Conservation (phyloP, 2,888 invertebrate genomes). For the Luperina testacea region DNA sequence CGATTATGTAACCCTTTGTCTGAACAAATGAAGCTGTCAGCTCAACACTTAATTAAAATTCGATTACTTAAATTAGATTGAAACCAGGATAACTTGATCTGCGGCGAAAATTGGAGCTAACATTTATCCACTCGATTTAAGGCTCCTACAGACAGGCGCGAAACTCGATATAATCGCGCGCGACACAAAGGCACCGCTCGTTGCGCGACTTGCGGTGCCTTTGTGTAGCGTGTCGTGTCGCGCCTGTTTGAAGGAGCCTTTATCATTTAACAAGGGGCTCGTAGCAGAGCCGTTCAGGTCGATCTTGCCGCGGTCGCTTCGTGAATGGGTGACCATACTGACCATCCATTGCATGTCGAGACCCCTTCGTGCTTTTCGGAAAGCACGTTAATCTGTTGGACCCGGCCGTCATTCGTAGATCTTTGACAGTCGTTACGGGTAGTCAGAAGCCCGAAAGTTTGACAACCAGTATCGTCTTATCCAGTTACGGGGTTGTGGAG, state of each 20-base stretch:
- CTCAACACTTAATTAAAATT: constrained; percentile 67
- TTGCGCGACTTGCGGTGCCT: no score
- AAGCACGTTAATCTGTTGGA: no score
- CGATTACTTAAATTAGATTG: constrained; percentile 60
- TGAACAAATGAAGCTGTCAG: constrained; percentile 59
- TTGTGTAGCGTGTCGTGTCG: no score
- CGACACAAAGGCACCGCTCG: no score
- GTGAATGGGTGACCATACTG: not conserved
- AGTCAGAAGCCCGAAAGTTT: not conserved
- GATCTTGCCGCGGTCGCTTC: not conserved
- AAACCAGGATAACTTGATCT: constrained; percentile 27
- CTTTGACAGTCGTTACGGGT: not conserved
- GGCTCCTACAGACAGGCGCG: no score
- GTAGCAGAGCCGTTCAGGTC: not conserved
- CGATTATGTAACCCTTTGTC: constrained; percentile 59
- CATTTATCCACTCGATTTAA: not conserved
- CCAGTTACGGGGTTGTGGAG: not conserved
- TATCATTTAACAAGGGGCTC: not conserved
- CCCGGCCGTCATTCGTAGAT: no score
- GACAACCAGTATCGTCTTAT: not conserved
- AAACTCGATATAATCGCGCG: no score
- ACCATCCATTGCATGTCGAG: not conserved
- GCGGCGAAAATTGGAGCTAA: constrained; percentile 17
- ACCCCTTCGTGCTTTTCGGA: no score
- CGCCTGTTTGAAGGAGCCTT: no score